These are phyloP conservation scores for Gephyroberyx darwinii DNA, from an alignment of 2,797 vertebrate genomes.

Conservation along the genomic window DNA sequence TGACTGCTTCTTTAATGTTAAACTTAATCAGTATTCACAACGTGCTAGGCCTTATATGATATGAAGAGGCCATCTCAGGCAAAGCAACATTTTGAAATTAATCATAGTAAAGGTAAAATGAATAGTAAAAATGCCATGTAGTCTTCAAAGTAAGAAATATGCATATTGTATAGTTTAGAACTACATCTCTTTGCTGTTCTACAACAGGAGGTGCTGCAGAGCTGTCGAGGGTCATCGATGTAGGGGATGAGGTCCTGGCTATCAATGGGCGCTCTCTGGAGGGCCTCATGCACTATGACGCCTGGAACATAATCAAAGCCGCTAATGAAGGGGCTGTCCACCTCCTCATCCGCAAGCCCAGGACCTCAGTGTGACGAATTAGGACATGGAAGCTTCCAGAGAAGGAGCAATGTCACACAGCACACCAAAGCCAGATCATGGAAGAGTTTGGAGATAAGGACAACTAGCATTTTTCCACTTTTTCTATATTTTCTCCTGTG, in stretches of 20 bases:
- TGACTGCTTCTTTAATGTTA: too few species aligned
- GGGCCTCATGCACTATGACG: constrained; percentile 91
- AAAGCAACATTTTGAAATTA: too few species aligned
- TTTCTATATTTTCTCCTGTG: constrained; percentile 5
- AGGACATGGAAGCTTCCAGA: background rate
- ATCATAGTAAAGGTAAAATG: too few species aligned
- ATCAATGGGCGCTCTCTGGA: constrained; percentile 88
- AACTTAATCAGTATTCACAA: too few species aligned
- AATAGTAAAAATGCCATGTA: too few species aligned
- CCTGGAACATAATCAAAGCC: constrained; percentile 93
- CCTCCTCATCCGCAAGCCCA: constrained; percentile 87
- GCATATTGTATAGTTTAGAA: background rate
- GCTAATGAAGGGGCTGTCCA: constrained; percentile 88
- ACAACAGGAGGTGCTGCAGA: constrained; percentile 89
- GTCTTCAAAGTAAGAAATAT: too few species aligned
- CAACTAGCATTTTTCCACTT: constrained; percentile 20
- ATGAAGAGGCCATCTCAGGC: too few species aligned
- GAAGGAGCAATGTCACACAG: background rate
- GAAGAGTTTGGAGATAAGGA: background rate
- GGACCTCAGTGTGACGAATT: constrained; percentile 76
- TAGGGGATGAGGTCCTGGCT: constrained; percentile 91
- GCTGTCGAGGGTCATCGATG: constrained; percentile 85
- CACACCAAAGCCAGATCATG: constrained; percentile 9
- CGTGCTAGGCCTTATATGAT: too few species aligned
- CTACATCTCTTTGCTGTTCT: background rate